phyloP scores from a whole-genome alignment of 2,113 vertebrate genomes.

The Calidris pugnax region DNA sequence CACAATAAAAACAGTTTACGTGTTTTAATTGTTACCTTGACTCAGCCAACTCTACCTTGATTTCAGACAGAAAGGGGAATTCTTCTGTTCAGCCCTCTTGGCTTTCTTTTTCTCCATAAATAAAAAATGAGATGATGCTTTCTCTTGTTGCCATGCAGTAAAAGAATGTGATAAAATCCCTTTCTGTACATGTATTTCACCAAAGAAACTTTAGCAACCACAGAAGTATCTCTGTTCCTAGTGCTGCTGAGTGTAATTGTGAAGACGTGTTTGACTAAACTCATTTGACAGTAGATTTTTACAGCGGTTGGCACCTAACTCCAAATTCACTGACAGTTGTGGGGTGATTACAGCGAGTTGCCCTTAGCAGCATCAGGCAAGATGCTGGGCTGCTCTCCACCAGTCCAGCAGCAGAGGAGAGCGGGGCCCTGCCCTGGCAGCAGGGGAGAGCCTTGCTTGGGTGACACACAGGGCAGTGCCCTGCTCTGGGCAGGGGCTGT shows the following conservation, averaged over 20 bases:
- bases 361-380: neutral
- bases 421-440: neutral
- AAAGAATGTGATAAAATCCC: neutral
- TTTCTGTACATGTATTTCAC: neutral
- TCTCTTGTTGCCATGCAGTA: neutral
- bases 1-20: neutral
- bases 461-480: neutral
- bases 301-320: neutral
- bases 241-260: neutral
- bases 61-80: neutral
- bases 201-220: neutral
- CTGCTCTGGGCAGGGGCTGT: neutral
- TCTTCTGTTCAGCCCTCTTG: neutral
- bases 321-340: neutral
- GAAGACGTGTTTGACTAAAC: neutral
- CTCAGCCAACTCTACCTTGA: neutral
- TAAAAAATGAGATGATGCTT: neutral
- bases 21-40: neutral
- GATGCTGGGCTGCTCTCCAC: neutral
- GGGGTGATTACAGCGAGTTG: accelerated
- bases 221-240: neutral
- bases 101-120: neutral
- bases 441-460: neutral
- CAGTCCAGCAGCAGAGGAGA: neutral
- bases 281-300: neutral